Percentiles rank a stretch among this genome's conserved stretches.
Conservation (phyloP, 2,888 invertebrate species). For the Drosophila lacicola region DNA sequence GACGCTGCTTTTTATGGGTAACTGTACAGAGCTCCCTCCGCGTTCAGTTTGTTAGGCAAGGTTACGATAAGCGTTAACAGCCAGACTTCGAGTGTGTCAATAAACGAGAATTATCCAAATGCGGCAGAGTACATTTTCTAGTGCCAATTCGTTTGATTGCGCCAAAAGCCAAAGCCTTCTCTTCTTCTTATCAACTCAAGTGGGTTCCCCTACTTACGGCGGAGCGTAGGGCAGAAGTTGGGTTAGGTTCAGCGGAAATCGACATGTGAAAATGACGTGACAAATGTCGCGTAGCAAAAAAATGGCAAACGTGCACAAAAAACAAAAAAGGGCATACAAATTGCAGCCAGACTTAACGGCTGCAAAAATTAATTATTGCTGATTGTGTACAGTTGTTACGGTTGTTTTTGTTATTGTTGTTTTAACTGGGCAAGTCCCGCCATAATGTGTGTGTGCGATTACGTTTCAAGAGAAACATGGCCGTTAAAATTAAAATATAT, state of each 20-base stretch:
- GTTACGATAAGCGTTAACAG: slow-evolving; percentile 14
- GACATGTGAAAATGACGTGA: slow-evolving; percentile 46
- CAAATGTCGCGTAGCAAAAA: slow-evolving; percentile 43
- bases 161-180: background rate
- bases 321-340: slow-evolving; percentile 39
- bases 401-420: slow-evolving; percentile 16
- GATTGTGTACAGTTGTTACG: slow-evolving; percentile 52
- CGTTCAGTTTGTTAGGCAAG: slow-evolving; percentile 14
- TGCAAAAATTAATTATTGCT: slow-evolving; percentile 65
- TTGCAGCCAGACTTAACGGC: slow-evolving; percentile 68
- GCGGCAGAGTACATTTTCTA: background rate
- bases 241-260: slow-evolving; percentile 33
- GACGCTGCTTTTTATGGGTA: background rate
- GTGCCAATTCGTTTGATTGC: background rate
- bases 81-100: slow-evolving; percentile 7
- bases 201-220: background rate
- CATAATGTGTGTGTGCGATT: slow-evolving; percentile 28
- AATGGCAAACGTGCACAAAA: slow-evolving; percentile 19
- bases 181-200: background rate
- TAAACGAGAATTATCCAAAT: background rate
- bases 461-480: slow-evolving; percentile 16
- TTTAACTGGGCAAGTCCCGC: slow-evolving; percentile 22
- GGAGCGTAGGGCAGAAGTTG: slow-evolving; percentile 2
- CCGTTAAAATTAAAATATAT: background rate
- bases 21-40: background rate